These are phyloP conservation scores for Hydrozoanthus gracilis DNA, from an alignment of 92 coral and sea anemone genomes.

Conservation along the genomic window DNA sequence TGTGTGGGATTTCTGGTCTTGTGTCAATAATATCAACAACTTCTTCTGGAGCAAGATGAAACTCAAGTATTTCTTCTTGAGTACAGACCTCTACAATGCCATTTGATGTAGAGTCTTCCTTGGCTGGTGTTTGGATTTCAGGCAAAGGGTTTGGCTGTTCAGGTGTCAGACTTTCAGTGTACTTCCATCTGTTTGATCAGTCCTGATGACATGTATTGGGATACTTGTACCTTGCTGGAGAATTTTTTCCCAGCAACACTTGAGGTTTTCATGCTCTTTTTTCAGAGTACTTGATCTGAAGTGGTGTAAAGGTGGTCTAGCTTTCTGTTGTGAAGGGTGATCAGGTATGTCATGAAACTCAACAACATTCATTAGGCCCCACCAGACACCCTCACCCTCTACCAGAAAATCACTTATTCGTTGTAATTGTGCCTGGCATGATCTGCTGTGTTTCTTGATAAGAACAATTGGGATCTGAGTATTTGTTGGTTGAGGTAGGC, in stretches of 20 bases:
- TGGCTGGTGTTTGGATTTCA: not conserved
- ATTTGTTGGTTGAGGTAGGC: constrained; percentile 16
- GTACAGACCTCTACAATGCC: not conserved
- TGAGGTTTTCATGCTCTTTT: constrained; percentile 55
- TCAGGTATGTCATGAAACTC: not conserved
- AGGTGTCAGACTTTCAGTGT: constrained; percentile 12
- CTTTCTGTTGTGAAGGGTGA: no score
- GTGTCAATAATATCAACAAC: constrained; percentile 2
- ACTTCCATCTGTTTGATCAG: constrained; percentile 40
- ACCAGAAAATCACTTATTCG: constrained; percentile 9
- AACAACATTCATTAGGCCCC: not conserved
- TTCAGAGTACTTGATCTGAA: constrained; percentile 60
- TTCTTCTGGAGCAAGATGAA: not conserved
- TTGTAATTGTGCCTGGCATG: constrained; percentile 16
- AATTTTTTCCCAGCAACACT: constrained; percentile 52
- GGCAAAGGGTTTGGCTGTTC: constrained; percentile 9
- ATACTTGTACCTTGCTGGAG: constrained; percentile 36
- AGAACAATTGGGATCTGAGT: constrained; percentile 18
- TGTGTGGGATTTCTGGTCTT: no score
- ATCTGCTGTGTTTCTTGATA: constrained; percentile 11
- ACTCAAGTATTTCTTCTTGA: constrained; percentile 1
- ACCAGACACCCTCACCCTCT: constrained; percentile 20
- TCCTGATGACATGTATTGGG: constrained; percentile 42
- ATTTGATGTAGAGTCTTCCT: not conserved
- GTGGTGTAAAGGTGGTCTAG: constrained; percentile 59